These are phyloP conservation scores for Leptatherina wallacei DNA, from an alignment of 2,797 vertebrate genomes.

Conservation along the genomic window DNA sequence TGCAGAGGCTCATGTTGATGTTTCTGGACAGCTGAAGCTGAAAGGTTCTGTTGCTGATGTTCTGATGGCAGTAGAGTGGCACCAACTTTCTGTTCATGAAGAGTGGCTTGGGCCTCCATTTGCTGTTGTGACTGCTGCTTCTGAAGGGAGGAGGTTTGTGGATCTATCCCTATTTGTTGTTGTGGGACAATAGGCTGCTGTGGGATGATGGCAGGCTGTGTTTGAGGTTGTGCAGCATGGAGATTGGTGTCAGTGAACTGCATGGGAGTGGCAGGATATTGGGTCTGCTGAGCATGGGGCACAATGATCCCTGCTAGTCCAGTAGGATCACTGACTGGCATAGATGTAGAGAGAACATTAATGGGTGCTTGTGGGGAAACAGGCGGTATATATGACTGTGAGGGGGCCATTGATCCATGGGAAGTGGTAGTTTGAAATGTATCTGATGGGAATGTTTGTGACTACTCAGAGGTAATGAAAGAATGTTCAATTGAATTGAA, in stretches of 20 bases:
- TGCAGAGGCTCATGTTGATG: conserved; percentile 69
- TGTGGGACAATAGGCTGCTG: conserved; percentile 77
- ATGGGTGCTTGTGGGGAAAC: conserved; percentile 81
- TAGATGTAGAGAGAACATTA: conserved; percentile 74
- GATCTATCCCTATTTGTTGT: conserved; percentile 78
- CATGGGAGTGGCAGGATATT: conserved; percentile 75
- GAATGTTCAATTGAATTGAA: conserved; percentile 66
- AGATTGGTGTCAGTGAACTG: conserved; percentile 79
- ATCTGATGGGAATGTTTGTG: conserved; percentile 82
- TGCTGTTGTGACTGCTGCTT: conserved; percentile 68
- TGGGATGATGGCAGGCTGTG: conserved; percentile 72
- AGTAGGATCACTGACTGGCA: conserved; percentile 76
- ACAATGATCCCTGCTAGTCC: conserved; percentile 69
- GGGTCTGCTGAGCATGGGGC: conserved; percentile 76
- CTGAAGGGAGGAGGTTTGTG: conserved; percentile 68
- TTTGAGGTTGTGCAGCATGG: conserved; percentile 76
- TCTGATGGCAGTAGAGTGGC: conserved; percentile 66
- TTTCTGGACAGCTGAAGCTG: conserved; percentile 64
- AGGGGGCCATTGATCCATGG: conserved; percentile 71
- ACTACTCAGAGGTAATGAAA: conserved; percentile 68
- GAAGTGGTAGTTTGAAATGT: conserved; percentile 74
- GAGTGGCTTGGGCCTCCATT: conserved; percentile 69
- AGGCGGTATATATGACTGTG: conserved; percentile 80
- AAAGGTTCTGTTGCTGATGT: conserved; percentile 70
- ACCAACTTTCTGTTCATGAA: conserved; percentile 68